Evolutionary conservation across 2,797 vertebrate genomes (phyloP), one percentile per base, ranked within the genome.

Genomic region (Miichthys miiuy): DNA sequence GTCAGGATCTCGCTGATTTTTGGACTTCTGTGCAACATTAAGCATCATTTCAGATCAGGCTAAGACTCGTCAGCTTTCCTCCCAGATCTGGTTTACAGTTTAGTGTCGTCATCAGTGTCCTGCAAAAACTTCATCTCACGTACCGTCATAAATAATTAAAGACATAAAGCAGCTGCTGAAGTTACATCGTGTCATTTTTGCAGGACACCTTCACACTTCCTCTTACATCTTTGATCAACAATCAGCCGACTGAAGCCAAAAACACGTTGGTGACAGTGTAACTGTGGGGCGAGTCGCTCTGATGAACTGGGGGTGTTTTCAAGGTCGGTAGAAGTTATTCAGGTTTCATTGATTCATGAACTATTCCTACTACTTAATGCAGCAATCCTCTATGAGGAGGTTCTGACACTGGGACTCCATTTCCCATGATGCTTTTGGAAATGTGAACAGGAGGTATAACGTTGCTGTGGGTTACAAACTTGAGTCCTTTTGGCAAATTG

Each of bases 251-350:
- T 30, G 61, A 48, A 65, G 52, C 60, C 16, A 3, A 44, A 69
- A 55, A 70, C 34, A 55, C 25, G 55, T 17, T 17, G 64, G 61
- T 54, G 16, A 48, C 8, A 8, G 21, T 18, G 11, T 7, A 10
- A n/a, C 41, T 8, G 57, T 30, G 48, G 21, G 41, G 38, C 27
- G 9, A 1, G 52, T 23, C 50, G 12, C 42, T 83, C 67, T 71
- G 50, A 25, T 68, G 80, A 80, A 81, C 89, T 81, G 83, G 75
- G 73, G 81, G 62, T 10, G 14, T 69, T 77, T 79, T 81, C 77
- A 85, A 38, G 64, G 73, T 63, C 41, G 7, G 18, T 1, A 7
- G 7, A 34, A 34, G 34, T 34, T 34, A 8, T 34, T 34, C 34
- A 34, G 34, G 34, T 38, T 9, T 38, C 2, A 38, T 2, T 38